Base-by-base conservation (phyloP, 2,113 vertebrate genomes). In the Sylvicapra grimmia region DNA sequence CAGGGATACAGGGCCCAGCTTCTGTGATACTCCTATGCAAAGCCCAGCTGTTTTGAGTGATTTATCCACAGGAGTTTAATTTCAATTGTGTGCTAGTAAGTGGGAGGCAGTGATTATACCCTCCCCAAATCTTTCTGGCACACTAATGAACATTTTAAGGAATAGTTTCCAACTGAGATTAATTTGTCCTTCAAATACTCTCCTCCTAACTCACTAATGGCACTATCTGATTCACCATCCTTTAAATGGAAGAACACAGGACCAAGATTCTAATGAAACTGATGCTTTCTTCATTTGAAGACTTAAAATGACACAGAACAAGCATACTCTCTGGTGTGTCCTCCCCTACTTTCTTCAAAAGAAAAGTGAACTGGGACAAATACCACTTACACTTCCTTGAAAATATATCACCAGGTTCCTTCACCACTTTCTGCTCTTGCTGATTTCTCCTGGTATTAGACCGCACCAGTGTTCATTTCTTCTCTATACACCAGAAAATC, bases 41-140 rank as follows among this genome's bases (percentile, higher is more conserved):
- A 89, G 68, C 65, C 91, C 93, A 97, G 94, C 94, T 97, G 79
- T 96, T 97, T 63, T 94, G 53, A 98, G 93, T 94, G 94, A 97
- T 97, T 97, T 97, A 97, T 77, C 96, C 93, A 94, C 86, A 96
- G 97, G 97, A 89, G 95, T 89, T 97, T 98, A 97, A 98, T 97
- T 98, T 98, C 96, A 96, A 94, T 95, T 97, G 96, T 96, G 72
- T 85, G 72, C 56, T 79, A 63, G 68, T 19, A 97, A 89, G 93
- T 95, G 40, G 91, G 97, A 97, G 77, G 94, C 77, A 97, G 93
- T 96, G 94, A 97, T 95, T 97, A 97, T 79, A 97, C 91, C 83
- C 87, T 96, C 89, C 94, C 94, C 85, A 82, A 96, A 95, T 94
- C 95, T 94, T 97, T 91, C 88, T 56, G 93, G 93, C 86, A 94